Conservation (phyloP, 2,797 vertebrate species). For the Cuculus canorus region DNA sequence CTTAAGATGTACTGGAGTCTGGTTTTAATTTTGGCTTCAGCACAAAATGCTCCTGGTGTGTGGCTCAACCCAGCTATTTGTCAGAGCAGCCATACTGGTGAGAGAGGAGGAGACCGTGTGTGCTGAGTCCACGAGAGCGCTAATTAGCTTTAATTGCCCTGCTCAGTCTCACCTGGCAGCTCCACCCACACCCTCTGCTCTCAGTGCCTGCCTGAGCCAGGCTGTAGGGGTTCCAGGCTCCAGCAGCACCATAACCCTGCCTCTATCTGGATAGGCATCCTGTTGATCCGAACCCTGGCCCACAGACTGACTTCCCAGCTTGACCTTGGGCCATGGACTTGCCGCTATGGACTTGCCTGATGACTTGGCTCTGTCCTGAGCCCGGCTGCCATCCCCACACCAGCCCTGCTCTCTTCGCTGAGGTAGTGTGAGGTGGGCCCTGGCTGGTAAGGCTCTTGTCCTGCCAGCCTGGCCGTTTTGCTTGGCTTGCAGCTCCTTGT, state of each 20-base stretch:
- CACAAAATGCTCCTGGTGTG: neutral
- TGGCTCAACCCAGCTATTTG: neutral
- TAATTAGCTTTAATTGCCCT: neutral
- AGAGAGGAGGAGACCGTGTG: neutral
- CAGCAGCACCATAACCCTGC: neutral
- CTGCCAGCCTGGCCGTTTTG: fast-evolving
- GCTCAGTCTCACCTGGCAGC: neutral
- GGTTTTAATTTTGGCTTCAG: constrained; percentile 15
- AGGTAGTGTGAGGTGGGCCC: neutral
- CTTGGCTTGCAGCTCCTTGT: neutral
- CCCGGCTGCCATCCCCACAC: fast-evolving
- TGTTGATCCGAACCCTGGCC: neutral
- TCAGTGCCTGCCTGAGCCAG: neutral
- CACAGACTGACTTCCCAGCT: neutral
- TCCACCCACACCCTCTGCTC: neutral
- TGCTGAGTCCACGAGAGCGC: too few relatives aligned
- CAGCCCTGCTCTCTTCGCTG: neutral
- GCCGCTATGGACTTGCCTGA: fast-evolving
- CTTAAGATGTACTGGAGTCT: neutral
- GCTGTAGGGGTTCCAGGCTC: neutral
- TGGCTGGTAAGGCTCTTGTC: neutral
- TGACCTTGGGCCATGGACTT: neutral
- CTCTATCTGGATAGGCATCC: fast-evolving
- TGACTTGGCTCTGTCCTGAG: neutral
- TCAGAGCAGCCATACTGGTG: neutral